Evolutionary conservation across 2,888 invertebrate genomes (phyloP), one percentile per base, ranked within the genome.

Genomic region (Hypsopygia costalis): DNA sequence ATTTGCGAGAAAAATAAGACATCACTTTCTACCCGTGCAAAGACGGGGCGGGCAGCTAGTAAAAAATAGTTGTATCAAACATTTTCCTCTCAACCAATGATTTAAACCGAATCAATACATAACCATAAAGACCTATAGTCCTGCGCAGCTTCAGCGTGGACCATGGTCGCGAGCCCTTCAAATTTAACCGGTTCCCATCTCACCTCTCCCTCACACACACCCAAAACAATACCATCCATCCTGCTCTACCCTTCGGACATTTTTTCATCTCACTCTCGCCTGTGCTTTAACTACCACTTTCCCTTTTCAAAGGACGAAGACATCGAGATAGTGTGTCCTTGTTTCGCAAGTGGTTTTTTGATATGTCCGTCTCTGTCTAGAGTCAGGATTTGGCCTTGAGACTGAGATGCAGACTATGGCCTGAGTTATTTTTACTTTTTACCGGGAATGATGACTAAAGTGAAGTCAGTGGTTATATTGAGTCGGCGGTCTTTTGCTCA

Each of bases 271-370:
- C 87, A 86, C 87, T 86, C 87, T 85, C 78, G 69, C 87, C 75
- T 69, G 65, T 67, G 76, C 68, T 66, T 52, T 62, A 67, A 76
- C 71, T 78, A 82, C 78, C 85, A 88, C 88, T 87, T 88, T 88
- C 88, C 88, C 86, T 88, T 87, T 88, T 86, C 70, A 87, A 87
- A 86, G 86, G 85, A 86, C 87, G 88, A 87, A 87, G 85, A 82
- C 81, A 77, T 76, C 61, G 54, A 49, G 47, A 37, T 58, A 22
- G 30, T 27, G 27, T 33, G 36, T 80, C 79, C 46, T 55, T 53
- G 12, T 83, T 55, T 1, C 6, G 1, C 58, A 0, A 31, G 10
- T 8, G 0, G 7, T 22, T 1, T 8, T 10, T 37, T 39, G 4
- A 32, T 74, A 62, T 59, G 1, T 53, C 28, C 27, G 53, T 85